Evolutionary conservation across 2,113 vertebrate species (phyloP).

Genomic region (Mirza zaza): DNA sequence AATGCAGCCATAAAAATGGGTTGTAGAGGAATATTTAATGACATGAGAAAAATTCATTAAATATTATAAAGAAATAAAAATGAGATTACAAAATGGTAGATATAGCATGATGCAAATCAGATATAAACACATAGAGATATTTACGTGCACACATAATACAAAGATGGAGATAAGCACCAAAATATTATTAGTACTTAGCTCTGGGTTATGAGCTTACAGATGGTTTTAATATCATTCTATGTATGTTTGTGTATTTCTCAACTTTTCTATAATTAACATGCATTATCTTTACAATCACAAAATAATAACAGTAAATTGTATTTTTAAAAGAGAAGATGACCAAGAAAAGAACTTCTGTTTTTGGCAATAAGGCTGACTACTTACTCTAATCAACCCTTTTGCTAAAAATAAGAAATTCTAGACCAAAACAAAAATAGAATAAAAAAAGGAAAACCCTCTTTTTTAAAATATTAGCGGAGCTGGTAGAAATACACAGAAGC

Average conservation of each 20-base stretch:
- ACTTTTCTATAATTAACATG: neutral
- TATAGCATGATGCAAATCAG: neutral
- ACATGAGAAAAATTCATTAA: conserved; percentile 10
- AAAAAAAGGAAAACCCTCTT: neutral
- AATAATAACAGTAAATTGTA: neutral
- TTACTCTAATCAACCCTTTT: neutral
- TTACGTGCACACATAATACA: neutral
- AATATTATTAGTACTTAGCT: neutral
- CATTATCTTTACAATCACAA: neutral
- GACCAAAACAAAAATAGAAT: neutral
- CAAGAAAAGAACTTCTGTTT: conserved; percentile 2
- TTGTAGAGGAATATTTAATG: neutral
- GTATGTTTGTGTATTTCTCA: neutral
- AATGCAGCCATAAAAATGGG: neutral
- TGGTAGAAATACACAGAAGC: neutral
- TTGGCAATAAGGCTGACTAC: neutral
- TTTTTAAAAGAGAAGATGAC: neutral
- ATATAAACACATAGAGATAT: neutral
- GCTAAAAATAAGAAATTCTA: conserved; percentile 42
- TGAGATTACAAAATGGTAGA: neutral
- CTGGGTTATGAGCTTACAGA: neutral
- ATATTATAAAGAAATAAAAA: conserved; percentile 48
- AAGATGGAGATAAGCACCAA: neutral
- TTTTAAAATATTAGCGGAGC: neutral
- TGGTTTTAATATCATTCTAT: neutral